Evolutionary conservation across 2,888 invertebrate species (phyloP).

Genomic region (Macropis europaea): DNA sequence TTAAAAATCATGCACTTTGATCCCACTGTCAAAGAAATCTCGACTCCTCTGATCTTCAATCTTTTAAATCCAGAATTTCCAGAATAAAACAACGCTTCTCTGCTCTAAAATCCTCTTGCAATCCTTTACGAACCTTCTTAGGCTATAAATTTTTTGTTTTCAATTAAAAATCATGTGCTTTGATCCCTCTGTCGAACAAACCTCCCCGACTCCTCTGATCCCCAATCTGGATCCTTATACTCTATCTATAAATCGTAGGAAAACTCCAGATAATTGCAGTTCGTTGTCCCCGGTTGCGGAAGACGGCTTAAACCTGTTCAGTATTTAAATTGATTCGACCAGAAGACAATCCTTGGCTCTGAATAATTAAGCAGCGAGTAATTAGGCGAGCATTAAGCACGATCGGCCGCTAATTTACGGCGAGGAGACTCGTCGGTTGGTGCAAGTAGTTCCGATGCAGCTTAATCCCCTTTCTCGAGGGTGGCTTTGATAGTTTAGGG

Average conservation of each 20-base stretch:
- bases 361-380: constrained; percentile 46
- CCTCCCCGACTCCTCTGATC: neutral
- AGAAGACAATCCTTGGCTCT: neutral
- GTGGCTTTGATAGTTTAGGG: constrained; percentile 47
- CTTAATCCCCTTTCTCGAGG: constrained; percentile 57
- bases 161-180: neutral
- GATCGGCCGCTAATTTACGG: constrained; percentile 53
- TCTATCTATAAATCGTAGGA: too few species aligned
- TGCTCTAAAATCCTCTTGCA: neutral
- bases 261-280: too few species aligned
- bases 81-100: neutral
- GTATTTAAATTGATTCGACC: constrained; percentile 19
- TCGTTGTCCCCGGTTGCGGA: too few species aligned
- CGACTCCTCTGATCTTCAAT: too few species aligned
- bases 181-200: constrained; percentile 19
- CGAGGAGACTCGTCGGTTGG: constrained; percentile 44
- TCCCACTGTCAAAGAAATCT: constrained; percentile 10
- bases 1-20: neutral
- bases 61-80: neutral
- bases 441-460: constrained; percentile 47
- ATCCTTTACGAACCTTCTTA: too few species aligned
- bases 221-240: too few species aligned
- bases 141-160: neutral
- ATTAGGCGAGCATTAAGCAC: constrained; percentile 49
- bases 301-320: too few species aligned